Base-by-base conservation (phyloP, 92 coral and sea anemone genomes). In the Plumapathes pennacea region DNA sequence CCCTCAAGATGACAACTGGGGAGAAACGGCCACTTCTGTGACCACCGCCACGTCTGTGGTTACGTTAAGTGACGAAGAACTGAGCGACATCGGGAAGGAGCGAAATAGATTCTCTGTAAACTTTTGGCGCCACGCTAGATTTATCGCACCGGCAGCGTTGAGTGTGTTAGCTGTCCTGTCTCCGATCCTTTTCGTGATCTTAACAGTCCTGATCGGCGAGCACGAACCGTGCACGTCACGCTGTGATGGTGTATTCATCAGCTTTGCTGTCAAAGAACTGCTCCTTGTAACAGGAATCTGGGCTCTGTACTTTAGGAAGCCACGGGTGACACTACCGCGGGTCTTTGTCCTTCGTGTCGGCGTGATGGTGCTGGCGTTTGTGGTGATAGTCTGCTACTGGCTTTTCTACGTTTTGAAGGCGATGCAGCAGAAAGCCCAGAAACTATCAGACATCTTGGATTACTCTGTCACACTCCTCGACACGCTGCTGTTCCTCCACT, bases 1-100 rank as follows among this genome's bases (percentile, higher is more conserved):
- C 50, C 98, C 98, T 0, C 98, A 92, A 64, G 98, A 92, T 40
- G 98, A 92, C 57, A 89, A 92, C 55, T 92, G 98, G 98, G 98
- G 98, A 9, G 98, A 92, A 55, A 92, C 98, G 49, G 98, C 98
- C 23, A 92, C 98, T 1, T 88, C 97, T 7, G 89, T 92, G 13
- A 92, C 98, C 1, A 92, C 98, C 12, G 98, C 97, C 21, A 92
- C 98, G 0, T 92, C 98, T 17, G 80, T 92, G 18, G 96, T 89
- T 0, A 92, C 96, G n/a, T 69, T 91, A 18, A 92, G 98, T 46
- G 98, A 92, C 21, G 89, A 79, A 19, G 90, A 89, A 38, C 42
- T 92, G 29, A 92, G 98, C 58, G 98, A 92, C 6, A 72, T 86
- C 24, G 96, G 84, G 0, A 79, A 92, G 57, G 89, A 67, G 11